A percentile compares a stretch with the other conserved stretches of the same genome.
Conservation (phyloP, 2,113 vertebrate genomes). For the Pterocles orientalis region DNA sequence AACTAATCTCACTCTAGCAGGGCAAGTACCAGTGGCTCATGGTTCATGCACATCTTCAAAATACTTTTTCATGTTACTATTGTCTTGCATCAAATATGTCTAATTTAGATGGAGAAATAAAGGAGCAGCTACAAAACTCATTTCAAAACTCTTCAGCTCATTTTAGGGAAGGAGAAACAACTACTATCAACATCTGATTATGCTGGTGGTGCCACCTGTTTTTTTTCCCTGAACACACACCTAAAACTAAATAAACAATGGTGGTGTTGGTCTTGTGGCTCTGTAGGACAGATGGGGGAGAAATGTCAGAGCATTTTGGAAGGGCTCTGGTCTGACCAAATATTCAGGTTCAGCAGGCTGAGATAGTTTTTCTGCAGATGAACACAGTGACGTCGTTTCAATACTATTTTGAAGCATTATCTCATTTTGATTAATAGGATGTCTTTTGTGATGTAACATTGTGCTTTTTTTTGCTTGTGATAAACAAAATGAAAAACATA, state of each 20-base stretch:
- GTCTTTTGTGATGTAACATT: background rate
- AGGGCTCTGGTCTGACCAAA: background rate
- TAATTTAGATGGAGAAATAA: background rate
- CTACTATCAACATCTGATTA: background rate
- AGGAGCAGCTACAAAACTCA: background rate
- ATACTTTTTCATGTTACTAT: background rate
- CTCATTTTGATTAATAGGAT: background rate
- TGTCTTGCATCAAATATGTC: background rate
- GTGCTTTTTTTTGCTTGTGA: background rate
- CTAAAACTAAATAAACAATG: background rate
- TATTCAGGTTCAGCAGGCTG: background rate
- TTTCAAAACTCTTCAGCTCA: background rate
- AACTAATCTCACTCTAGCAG: background rate
- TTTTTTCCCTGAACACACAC: background rate
- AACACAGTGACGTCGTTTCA: background rate
- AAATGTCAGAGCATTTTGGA: background rate
- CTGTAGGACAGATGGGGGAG: background rate
- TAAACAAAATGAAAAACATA: background rate
- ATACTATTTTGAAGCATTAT: background rate
- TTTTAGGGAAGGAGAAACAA: background rate
- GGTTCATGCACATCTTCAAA: background rate
- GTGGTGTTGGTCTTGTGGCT: background rate
- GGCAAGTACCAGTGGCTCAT: background rate
- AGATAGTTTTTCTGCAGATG: background rate
- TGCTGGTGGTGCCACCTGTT: background rate